phyloP scores from a whole-genome alignment of 1,140 invertebrate species.

The Elysia chlorotica region DNA sequence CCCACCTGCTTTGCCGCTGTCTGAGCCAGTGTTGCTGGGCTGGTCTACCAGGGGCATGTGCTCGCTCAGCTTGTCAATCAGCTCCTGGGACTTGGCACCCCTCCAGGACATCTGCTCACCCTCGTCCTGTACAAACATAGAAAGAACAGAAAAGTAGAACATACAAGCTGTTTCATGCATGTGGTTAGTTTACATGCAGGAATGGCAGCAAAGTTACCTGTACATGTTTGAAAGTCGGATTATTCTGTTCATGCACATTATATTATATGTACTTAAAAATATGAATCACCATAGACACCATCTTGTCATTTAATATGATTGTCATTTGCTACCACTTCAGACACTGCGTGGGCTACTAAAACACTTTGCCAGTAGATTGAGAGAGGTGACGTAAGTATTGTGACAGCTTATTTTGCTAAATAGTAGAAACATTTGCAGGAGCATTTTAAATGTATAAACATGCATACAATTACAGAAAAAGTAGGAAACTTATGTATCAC shows the following conservation, averaged over 20 bases:
- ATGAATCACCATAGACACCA: background rate
- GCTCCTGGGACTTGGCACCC: conserved; percentile 40
- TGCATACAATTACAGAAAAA: no score
- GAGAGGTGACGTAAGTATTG: no score
- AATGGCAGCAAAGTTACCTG: background rate
- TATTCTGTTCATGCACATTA: no score
- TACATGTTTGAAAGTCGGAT: no score
- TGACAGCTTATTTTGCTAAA: no score
- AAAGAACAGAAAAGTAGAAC: background rate
- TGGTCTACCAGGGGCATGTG: conserved; percentile 19
- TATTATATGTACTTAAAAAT: no score
- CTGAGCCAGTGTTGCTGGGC: background rate
- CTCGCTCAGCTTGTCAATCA: conserved; percentile 31
- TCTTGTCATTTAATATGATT: background rate
- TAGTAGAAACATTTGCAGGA: no score
- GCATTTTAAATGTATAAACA: no score
- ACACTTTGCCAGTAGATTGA: no score
- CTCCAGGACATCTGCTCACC: conserved; percentile 38
- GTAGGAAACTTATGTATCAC: no score
- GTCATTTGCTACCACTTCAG: background rate
- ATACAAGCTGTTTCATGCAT: background rate
- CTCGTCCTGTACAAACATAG: conserved; percentile 20
- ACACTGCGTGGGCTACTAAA: no score
- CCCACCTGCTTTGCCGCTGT: background rate
- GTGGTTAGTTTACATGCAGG: background rate